phyloP scores from a whole-genome alignment of 2,888 invertebrate genomes.

The Pristionchus entomophagus region DNA sequence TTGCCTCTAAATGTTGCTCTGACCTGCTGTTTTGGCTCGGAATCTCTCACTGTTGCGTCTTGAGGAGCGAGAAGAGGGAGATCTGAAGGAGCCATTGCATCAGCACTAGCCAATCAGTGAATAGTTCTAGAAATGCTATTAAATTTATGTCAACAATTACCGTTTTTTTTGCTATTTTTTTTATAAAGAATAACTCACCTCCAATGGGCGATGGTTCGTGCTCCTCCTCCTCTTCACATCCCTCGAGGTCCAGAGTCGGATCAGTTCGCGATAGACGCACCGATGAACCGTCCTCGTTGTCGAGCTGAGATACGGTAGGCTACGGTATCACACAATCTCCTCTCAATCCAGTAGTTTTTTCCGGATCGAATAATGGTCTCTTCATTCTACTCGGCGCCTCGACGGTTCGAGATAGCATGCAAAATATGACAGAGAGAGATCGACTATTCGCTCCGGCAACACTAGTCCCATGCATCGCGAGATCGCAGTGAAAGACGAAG shows the following conservation, averaged over 20 bases:
- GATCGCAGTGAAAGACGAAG: neutral
- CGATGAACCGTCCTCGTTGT: neutral
- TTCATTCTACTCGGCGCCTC: no score
- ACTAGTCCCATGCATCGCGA: no score
- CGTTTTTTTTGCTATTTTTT: no score
- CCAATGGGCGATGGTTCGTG: neutral
- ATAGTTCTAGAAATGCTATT: neutral
- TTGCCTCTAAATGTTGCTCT: neutral
- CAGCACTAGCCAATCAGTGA: neutral
- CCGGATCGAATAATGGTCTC: no score
- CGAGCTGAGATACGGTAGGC: constrained; percentile 2
- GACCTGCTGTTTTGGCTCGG: constrained; percentile 35
- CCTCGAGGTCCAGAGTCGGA: neutral
- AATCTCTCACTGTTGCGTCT: neutral
- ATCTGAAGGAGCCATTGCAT: neutral
- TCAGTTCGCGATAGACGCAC: constrained; percentile 6
- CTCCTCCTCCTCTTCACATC: constrained; percentile 24
- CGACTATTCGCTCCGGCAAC: no score
- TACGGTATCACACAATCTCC: no score
- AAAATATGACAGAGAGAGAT: no score
- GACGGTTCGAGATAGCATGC: no score
- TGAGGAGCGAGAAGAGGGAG: neutral
- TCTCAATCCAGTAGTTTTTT: no score
- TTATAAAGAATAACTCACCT: neutral
- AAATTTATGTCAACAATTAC: no score